Conservation (phyloP, 2,797 vertebrate genomes). For the Sebastes diaconus region DNA sequence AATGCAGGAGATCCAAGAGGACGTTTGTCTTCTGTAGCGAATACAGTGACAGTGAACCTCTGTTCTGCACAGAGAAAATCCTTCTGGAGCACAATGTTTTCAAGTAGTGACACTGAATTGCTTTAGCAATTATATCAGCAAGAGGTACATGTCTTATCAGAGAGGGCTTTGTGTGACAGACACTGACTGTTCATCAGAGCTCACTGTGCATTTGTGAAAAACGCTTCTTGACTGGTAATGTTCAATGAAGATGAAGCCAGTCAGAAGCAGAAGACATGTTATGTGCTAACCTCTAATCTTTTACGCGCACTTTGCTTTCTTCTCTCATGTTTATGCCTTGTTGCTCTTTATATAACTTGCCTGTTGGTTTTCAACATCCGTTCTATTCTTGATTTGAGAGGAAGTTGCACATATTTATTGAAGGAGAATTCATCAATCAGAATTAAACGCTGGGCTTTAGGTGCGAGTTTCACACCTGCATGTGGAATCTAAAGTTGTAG, state of each 20-base stretch:
- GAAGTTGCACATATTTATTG: constrained; percentile 65
- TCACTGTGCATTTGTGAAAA: constrained; percentile 14
- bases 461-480: constrained; percentile 9
- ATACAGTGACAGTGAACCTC: constrained; percentile 12
- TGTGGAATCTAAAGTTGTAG: constrained; percentile 32
- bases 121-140: not conserved
- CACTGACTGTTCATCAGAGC: constrained; percentile 6
- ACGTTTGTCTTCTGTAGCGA: not conserved
- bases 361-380: constrained; percentile 35
- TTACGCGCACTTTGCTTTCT: constrained; percentile 52
- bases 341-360: constrained; percentile 47
- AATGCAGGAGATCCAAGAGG: not conserved
- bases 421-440: constrained; percentile 36
- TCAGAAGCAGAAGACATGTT: constrained; percentile 16
- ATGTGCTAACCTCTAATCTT: constrained; percentile 9
- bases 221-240: not conserved
- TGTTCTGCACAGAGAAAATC: constrained; percentile 8
- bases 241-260: constrained; percentile 4
- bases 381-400: constrained; percentile 23
- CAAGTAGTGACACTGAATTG: constrained; percentile 30
- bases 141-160: not conserved
- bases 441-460: constrained; percentile 8
- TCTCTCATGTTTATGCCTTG: constrained; percentile 41
- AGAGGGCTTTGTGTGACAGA: not conserved
- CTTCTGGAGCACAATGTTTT: constrained; percentile 42